Base-by-base conservation (phyloP, 2,888 invertebrate genomes). In the Miltochrista miniata region DNA sequence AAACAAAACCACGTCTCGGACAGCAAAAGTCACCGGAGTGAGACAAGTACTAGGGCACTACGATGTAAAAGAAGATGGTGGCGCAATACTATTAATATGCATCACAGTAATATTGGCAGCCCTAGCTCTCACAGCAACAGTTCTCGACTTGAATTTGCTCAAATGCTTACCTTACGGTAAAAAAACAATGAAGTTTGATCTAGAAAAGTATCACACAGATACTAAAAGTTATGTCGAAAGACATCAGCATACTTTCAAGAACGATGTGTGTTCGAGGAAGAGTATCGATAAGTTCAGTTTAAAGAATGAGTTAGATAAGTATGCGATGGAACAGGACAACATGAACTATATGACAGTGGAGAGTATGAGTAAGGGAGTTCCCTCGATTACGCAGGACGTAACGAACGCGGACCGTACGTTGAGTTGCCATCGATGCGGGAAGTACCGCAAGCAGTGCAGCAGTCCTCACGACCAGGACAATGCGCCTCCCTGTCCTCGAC, bases 331-430 rank as follows among this genome's bases (percentile, higher is more conserved):
- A 31, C 71, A 70, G 12, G 72, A 71, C 18, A 79, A 77, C 54
- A 72, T 82, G 29, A 81, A 81, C 59, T 66, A 83, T 40, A 70
- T 84, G 37, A 76, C 77, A 2, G 74, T 87, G 47, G 85, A 84
- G 54, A 69, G 78, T 52, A 68, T 51, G 75, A 80, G 53, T 70
- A 72, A 41, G 68, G 73, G 59, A 35, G 43, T 80, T 74, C 81
- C 87, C 60, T 80, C 86, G 54, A 82, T 89, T 76, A 87, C 85
- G 74, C 76, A 87, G 48, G 85, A 88, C 68, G 85, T 88, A 73
- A 81, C 85, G 58, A 70, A 84, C 42, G 68, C 72, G 74, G 89
- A 87, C 65, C 59, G 2, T 8, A 10, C 72, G 10, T 77, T 79
- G 14, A 90, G 84, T 54, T 90, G 90, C 58, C 72, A 75, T 35